Base-by-base conservation (phyloP, 2,888 invertebrate genomes). In the Drosophila phalerata region DNA sequence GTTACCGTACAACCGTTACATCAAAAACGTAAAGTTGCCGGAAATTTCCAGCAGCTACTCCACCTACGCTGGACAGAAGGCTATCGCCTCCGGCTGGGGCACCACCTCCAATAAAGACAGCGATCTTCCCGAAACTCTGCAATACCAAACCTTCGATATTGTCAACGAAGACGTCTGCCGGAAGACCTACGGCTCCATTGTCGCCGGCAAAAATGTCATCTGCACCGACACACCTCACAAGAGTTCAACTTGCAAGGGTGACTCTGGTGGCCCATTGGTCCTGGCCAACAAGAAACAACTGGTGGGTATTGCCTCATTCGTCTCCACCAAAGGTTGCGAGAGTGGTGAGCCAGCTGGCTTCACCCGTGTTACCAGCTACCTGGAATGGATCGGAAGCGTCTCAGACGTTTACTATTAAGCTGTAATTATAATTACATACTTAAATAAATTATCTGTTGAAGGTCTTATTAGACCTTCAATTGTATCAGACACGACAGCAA, bases 51-150 rank as follows among this genome's bases (percentile, higher is more conserved):
- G 19, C n/a, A 71, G 74, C 28, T 81, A 88, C 64, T 75, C 80
- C 5, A 83, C 57, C 42, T 92, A 91, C 66, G 77, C 81, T 22
- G 90, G 90, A 34, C 69, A 79, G 38, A 66, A 62, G 10, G 92
- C 86, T n/a, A 74, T 89, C 13, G 92, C 91, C 42, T 92, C 92
- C 57, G 93, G 93, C n/a, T 93, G 93, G 93, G 93, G 93, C 43
- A 86, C 80, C 37, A 80, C 70, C 61, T 78, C 80, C 2, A 87
- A 90, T 6, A 1, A 9, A 13, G 37, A 65, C 32, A 43, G 51
- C n/a, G 40, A 48, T 55, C 77, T 80, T 15, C 65, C 77, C 47
- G 67, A 83, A 15, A 91, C 90, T 15, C 85, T 93, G n/a, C 86
- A 92, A 60, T 89, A 87, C 58, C 64, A 66, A n/a, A 73, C 65